Base-by-base conservation (phyloP, 64 coral and sea anemone genomes). In the Cladopsammia gracilis region DNA sequence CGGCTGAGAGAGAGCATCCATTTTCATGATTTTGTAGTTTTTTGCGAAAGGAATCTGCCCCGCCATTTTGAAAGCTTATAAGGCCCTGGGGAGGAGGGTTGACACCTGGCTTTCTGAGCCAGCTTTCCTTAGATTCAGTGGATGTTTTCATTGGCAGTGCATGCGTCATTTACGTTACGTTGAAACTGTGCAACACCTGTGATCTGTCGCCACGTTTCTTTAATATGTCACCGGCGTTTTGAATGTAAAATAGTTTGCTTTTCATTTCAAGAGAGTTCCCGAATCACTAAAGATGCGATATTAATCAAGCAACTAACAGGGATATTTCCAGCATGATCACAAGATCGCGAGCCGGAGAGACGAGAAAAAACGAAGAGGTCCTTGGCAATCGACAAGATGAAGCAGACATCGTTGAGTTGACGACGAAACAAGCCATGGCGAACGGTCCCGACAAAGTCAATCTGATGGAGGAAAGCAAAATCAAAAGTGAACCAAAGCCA, bases 291-390 rank as follows among this genome's bases (percentile, higher is more conserved):
- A 58, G 11, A 79, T 59, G 53, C 10, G 10, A 42, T 18, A 61
- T 42, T 44, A 19, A 22, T 61, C 57, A 7, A 9, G 6, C 3
- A 44, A 62, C 13, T 80, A 44, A 80, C 12, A 42, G 4, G 26
- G 25, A 43, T 16, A 19, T 25, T 78, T 61, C 56, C 0, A 26
- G 14, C 18, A 80, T 80, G 77, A 80, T 80, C 4, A 80, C 77
- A 80, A 59, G 77, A 18, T 80, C 77, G 13, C 54, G 77, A 62
- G 57, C 23, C 25, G 54, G 54, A 80, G 77, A 80, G 77, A 25
- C 25, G 16, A 60, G 14, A 43, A 80, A 14, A 80, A 60, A 18
- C 25, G 48, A 24, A 45, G 72, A 75, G 72, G 8, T 50, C 3
- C 11, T 45, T 6, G 16, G 46, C 15, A 9, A 50, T 48, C 43